A percentile compares a stretch with the other conserved stretches of the same genome.
Evolutionary conservation across 1,140 invertebrate species (phyloP).

Genomic region (Macrostomum lignano): DNA sequence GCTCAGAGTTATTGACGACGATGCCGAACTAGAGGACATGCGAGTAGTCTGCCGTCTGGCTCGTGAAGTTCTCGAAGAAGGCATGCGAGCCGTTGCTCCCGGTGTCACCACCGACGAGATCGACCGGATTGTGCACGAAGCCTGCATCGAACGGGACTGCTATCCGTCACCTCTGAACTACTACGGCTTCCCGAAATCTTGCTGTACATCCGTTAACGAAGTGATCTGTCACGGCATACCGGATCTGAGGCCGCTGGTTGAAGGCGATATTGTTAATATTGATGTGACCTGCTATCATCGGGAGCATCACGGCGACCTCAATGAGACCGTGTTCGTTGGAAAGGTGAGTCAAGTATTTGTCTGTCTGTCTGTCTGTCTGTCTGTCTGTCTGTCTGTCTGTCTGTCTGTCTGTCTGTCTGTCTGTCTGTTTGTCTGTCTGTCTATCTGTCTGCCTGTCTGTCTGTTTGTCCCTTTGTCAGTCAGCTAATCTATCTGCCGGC

Average conservation of each 20-base stretch:
- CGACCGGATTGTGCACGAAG: constrained; percentile 42
- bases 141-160: constrained; percentile 76
- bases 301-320: constrained; percentile 87
- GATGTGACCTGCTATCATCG: constrained; percentile 89
- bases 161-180: constrained; percentile 96
- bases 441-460: too few relatives aligned
- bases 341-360: too few relatives aligned
- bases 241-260: constrained; percentile 52
- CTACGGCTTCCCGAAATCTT: constrained; percentile 87
- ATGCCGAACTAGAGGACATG: too few relatives aligned
- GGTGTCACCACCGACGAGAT: constrained; percentile 94
- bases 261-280: constrained; percentile 88
- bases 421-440: too few relatives aligned
- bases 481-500: too few relatives aligned
- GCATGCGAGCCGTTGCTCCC: constrained; percentile 49
- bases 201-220: constrained; percentile 93
- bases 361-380: too few relatives aligned
- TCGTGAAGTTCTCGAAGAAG: constrained; percentile 70
- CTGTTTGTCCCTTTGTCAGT: too few relatives aligned
- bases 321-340: constrained; percentile 68
- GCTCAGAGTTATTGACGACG: too few relatives aligned
- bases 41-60: too few relatives aligned
- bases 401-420: too few relatives aligned
- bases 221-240: constrained; percentile 96
- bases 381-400: too few relatives aligned